Evolutionary conservation across 2,113 vertebrate species (phyloP).

Genomic region (Aythya baeri): DNA sequence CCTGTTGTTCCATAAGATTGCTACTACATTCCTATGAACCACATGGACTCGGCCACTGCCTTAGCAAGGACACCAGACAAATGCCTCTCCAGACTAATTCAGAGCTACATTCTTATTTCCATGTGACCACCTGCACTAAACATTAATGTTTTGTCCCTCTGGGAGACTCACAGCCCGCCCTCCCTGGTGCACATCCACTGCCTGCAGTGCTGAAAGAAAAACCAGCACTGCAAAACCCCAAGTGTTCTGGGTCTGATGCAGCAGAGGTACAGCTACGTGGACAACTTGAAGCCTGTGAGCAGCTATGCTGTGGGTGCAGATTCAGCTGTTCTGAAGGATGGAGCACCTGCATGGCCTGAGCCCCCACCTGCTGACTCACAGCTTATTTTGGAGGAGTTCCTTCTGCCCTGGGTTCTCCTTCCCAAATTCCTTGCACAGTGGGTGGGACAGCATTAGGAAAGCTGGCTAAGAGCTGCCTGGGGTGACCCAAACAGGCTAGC

Average conservation of each 20-base stretch:
- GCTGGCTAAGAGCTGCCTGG: not conserved
- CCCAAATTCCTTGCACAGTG: not conserved
- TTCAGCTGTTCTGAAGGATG: not conserved
- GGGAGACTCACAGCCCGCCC: rapidly evolving
- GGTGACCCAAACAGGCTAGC: not conserved
- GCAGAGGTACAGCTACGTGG: not conserved
- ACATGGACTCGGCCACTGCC: not conserved
- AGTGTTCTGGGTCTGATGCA: not conserved
- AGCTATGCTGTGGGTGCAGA: not conserved
- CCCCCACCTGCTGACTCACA: not conserved
- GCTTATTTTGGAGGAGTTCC: not conserved
- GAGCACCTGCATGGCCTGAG: not conserved
- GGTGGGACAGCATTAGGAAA: not conserved
- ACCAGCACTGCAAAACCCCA: not conserved
- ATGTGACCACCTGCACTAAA: too few relatives aligned
- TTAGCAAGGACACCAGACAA: not conserved
- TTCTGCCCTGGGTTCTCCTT: not conserved
- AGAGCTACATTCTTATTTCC: not conserved
- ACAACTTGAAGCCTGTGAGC: not conserved
- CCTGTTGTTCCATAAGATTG: not conserved
- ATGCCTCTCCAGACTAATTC: not conserved
- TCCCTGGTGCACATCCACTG: not conserved
- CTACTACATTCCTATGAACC: not conserved
- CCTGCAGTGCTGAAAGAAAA: not conserved
- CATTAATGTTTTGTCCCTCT: not conserved